Evolutionary conservation across 2,888 invertebrate species (phyloP), one percentile per base, ranked within the genome.

Genomic region (Pherbina coryleti): DNA sequence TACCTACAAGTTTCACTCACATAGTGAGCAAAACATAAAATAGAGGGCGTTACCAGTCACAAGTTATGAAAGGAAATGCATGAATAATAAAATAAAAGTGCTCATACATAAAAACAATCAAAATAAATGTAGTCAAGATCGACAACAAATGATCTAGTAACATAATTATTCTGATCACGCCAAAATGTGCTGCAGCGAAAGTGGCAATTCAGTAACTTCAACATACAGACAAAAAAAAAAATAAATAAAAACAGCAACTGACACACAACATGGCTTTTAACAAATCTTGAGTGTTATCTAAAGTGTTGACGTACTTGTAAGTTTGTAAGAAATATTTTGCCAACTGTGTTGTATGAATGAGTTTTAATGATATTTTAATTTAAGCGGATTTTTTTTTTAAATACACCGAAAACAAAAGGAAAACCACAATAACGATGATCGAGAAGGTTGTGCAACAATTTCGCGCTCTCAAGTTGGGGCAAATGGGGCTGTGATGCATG

Each of bases 111-210:
- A n/a, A 31, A 55, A 55, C 60, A 72, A 34, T 25, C 7, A 44
- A 57, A 44, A 51, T 25, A 49, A 31, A 62, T 19, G 11, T 37
- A 37, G 53, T 51, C 69, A 76, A 73, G 60, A 70, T 72, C 37
- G 37, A 44, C 57, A 44, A 60, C 69, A 69, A 69, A 49, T 75
- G 79, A 71, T 75, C 75, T 79, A 75, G 77, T 77, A 72, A 77
- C 75, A 62, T 75, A 75, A 75, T 72, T 79, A 79, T 79, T 71
- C 77, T 72, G 53, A 66, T 49, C 79, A 79, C 79, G 77, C 67
- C 72, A 72, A 77, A 77, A 72, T 67, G 62, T 31, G 69, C n/a
- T 8, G 51, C 64, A 69, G 31, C 74, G 79, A 79, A 79, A 79
- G 73, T 71, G 76, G 74, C 76, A 79, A 71, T 78, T 53, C 49